A percentile compares a stretch with the other conserved stretches of the same genome.
Conservation (phyloP, 2,113 vertebrate genomes). For the Rhynchomys soricoides region DNA sequence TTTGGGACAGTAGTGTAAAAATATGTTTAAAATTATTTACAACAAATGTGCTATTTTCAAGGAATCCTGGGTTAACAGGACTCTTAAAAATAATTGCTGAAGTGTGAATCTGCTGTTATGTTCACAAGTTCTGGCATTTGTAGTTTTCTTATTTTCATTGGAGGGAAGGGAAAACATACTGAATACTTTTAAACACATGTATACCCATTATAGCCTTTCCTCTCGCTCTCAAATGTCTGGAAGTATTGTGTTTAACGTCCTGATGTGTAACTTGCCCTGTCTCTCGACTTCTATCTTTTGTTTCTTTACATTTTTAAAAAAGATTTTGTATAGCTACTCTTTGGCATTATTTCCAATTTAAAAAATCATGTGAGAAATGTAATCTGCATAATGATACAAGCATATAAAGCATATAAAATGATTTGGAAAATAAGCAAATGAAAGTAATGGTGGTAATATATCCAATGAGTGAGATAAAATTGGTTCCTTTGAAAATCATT, state of each 20-base stretch:
- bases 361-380: neutral
- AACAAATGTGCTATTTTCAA: constrained; percentile 48
- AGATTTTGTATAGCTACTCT: constrained; percentile 53
- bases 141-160: neutral
- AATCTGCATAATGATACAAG: constrained; percentile 52
- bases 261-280: constrained; percentile 54
- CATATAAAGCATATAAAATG: neutral
- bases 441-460: neutral
- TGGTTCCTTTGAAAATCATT: neutral
- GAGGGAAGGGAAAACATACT: neutral
- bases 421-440: constrained; percentile 34
- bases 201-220: neutral
- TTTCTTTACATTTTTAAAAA: constrained; percentile 39
- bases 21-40: constrained; percentile 74
- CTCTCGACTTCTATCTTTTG: constrained; percentile 61
- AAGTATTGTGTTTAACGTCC: constrained; percentile 54
- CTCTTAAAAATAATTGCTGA: neutral
- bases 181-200: neutral
- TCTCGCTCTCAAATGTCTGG: neutral
- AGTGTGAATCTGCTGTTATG: neutral
- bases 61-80: neutral
- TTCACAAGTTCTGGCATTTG: neutral
- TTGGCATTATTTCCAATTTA: constrained; percentile 67
- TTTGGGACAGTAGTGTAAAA: constrained; percentile 68
- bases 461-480: neutral